Evolutionary conservation across 2,113 vertebrate species (phyloP), one percentile per base, ranked within the genome.

Genomic region (Tricholaema leucomelas): DNA sequence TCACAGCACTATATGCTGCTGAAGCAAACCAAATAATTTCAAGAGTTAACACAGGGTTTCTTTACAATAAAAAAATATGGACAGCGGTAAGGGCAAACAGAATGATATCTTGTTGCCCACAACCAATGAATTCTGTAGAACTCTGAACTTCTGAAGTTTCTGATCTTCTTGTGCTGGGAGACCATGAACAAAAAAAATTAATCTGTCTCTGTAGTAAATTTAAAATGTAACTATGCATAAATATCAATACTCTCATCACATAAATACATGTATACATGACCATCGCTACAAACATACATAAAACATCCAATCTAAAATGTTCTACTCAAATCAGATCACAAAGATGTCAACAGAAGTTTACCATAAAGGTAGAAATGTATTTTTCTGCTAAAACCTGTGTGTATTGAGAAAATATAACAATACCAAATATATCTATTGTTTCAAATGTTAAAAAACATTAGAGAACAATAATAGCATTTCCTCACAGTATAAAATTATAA

Each of bases 81-180:
- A 64, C 30, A 75, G 23, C 30, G 61, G 27, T 56, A 82, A 79
- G 14, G 19, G 59, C 6, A 58, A 46, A 69, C 2, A 72, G 44
- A 92, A 79, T 25, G 25, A 30, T 15, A 40, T 67, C 20, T 63
- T 85, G 18, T 18, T 89, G 36, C 28, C 20, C 9, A 28, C 40
- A 38, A n/a, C 44, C 8, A 69, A 60, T 40, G 69, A 63, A 64
- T 55, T n/a, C 6, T 36, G 10, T 67, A 85, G 44, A 78, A 61
- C 9, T 84, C 35, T 50, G 27, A 85, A 71, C 10, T 92, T 77
- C 40, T 75, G 73, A 93, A 88, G 55, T 85, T 86, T 79, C 91
- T 88, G 71, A 85, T 63, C 63, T 42, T 80, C 38, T 95, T 92
- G 91, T 96, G 91, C 92, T 96, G 81, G 88, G 88, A 91, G 40